phyloP scores from a whole-genome alignment of 1,140 invertebrate species.

The Wasmannia auropunctata region DNA sequence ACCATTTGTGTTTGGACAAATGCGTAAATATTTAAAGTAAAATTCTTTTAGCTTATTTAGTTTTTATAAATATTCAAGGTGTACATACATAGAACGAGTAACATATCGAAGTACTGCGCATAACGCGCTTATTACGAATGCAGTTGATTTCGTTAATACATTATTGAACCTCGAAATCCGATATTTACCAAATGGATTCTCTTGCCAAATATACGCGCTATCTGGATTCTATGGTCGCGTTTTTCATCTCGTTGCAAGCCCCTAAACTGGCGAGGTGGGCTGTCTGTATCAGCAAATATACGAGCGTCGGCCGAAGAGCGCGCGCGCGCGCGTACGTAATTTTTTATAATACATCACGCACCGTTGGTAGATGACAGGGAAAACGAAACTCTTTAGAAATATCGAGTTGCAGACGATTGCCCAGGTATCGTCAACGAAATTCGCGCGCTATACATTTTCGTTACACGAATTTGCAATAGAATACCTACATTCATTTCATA shows the following conservation, averaged over 20 bases:
- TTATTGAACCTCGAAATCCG: slow-evolving; percentile 45
- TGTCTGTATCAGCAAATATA: slow-evolving; percentile 61
- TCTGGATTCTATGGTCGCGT: slow-evolving; percentile 45
- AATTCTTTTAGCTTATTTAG: background rate
- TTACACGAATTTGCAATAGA: background rate
- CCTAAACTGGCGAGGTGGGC: slow-evolving; percentile 18
- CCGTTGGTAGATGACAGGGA: slow-evolving; percentile 58
- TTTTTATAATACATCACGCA: slow-evolving; percentile 64
- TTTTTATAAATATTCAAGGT: background rate
- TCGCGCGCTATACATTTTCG: background rate
- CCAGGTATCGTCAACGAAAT: slow-evolving; percentile 50
- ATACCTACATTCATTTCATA: slow-evolving; percentile 8
- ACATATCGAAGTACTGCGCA: background rate
- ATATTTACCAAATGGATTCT: slow-evolving; percentile 58
- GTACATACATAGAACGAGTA: background rate
- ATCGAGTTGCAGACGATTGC: slow-evolving; percentile 44
- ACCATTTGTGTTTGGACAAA: background rate
- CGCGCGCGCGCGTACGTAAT: slow-evolving; percentile 55
- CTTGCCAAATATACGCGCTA: slow-evolving; percentile 47
- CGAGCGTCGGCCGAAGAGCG: slow-evolving; percentile 43
- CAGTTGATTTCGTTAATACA: slow-evolving; percentile 38
- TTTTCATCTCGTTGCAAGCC: slow-evolving; percentile 49
- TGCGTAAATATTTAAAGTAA: background rate
- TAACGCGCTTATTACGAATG: slow-evolving; percentile 27
- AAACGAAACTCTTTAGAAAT: slow-evolving; percentile 58